Evolutionary conservation across 2,888 invertebrate genomes (phyloP), one percentile per base, ranked within the genome.

Genomic region (Hirtodrosophila histrioides): DNA sequence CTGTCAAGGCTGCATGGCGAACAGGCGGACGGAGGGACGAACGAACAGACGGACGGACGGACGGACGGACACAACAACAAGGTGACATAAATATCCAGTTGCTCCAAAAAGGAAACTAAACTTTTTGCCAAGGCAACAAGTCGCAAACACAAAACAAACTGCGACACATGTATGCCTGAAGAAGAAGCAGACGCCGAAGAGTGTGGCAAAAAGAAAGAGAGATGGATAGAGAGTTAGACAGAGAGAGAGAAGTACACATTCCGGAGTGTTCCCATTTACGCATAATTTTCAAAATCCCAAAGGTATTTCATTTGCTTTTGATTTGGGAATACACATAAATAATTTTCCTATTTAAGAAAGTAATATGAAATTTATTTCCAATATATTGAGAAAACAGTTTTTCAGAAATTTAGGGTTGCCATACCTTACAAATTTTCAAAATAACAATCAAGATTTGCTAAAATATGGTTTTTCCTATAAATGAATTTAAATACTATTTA

Each of bases 21-120:
- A 33, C 29, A 49, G 37, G 11, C 43, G 23, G 24, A 43, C 39
- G 29, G 39, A 8, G 27, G n/a, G n/a, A n/a, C n/a, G n/a, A n/a
- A n/a, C n/a, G 17, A 1, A 17, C 17, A 2, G 17, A 17, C 17
- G 39, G 27, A 27, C 23, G 4, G 60, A 53, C 17, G 3, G 24
- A 51, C 23, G n/a, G 37, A 29, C 41, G 35, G 54, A 44, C 55
- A 56, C 45, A 51, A 66, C 68, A 84, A 71, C 72, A 86, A 77
- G 84, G 86, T 82, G 82, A 82, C 82, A 82, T 83, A 83, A 82
- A 86, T 86, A 86, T 83, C 77, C 72, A 76, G 77, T 81, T 84
- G 75, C 75, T 64, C 63, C 57, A 55, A 75, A 79, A 82, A 80
- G 82, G 84, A 82, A 81, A 82, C 73, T 73, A 35, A 66, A 79